Evolutionary conservation across 2,797 vertebrate genomes (phyloP).

Genomic region (Vultur gryphus): DNA sequence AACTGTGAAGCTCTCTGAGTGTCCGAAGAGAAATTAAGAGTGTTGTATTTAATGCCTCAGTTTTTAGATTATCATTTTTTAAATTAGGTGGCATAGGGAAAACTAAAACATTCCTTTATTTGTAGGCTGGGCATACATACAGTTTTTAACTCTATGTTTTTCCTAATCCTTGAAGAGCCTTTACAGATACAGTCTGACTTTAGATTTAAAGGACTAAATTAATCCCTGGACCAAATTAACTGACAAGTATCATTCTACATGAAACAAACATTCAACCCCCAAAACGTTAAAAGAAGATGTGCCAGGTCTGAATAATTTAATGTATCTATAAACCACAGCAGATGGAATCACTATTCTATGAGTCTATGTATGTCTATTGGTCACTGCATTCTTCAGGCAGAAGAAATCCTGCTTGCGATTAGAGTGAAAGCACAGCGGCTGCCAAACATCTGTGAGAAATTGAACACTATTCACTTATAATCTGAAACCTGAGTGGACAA

Average conservation of each 20-base stretch:
- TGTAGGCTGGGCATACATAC: neutral
- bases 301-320: neutral
- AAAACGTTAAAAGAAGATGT: neutral
- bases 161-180: neutral
- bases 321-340: neutral
- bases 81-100: neutral
- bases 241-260: neutral
- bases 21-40: neutral
- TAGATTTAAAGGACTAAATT: neutral
- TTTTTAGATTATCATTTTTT: neutral
- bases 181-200: neutral
- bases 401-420: slow-evolving; percentile 3
- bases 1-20: neutral
- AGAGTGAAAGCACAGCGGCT: neutral
- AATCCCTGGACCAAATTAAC: neutral
- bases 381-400: slow-evolving; percentile 11
- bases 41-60: neutral
- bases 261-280: neutral
- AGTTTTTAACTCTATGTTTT: neutral
- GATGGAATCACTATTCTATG: neutral
- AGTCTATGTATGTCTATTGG: neutral
- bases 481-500: slow-evolving; percentile 44
- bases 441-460: slow-evolving; percentile 67
- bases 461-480: slow-evolving; percentile 19
- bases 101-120: neutral